These are phyloP conservation scores for Panopea generosa DNA, from an alignment of 2,888 invertebrate genomes.

Conservation along the genomic window DNA sequence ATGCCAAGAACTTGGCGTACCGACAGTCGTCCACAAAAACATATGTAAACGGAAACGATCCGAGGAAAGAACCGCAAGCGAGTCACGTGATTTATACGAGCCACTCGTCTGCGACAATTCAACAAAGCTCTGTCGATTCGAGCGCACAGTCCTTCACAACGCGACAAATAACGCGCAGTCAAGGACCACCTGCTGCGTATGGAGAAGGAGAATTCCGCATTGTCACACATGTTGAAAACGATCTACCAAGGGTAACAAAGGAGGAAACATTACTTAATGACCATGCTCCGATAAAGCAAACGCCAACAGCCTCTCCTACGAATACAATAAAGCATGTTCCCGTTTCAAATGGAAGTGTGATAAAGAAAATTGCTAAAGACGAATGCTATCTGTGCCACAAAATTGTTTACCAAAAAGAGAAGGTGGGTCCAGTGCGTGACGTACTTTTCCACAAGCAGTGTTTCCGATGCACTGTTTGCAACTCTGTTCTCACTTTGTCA, in stretches of 20 bases:
- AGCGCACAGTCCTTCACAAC: constrained; percentile 10
- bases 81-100: constrained; percentile 31
- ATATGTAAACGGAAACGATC: neutral
- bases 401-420: constrained; percentile 97
- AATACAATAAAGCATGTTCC: too few species aligned
- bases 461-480: constrained; percentile 97
- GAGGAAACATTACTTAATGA: neutral
- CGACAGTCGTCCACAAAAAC: neutral
- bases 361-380: constrained; percentile 18
- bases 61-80: constrained; percentile 4
- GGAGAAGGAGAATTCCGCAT: neutral
- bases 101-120: constrained; percentile 6
- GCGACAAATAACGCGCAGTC: constrained; percentile 19
- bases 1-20: neutral
- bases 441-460: constrained; percentile 98
- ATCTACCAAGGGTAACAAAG: neutral
- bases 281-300: neutral
- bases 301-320: too few species aligned
- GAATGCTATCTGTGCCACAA: constrained; percentile 93
- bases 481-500: constrained; percentile 84
- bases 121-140: neutral
- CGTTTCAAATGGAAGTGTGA: too few species aligned
- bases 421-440: constrained; percentile 92
- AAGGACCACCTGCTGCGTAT: neutral
- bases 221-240: neutral